Conservation (phyloP, 2,888 invertebrate genomes). For the Sussaba pulchella region DNA sequence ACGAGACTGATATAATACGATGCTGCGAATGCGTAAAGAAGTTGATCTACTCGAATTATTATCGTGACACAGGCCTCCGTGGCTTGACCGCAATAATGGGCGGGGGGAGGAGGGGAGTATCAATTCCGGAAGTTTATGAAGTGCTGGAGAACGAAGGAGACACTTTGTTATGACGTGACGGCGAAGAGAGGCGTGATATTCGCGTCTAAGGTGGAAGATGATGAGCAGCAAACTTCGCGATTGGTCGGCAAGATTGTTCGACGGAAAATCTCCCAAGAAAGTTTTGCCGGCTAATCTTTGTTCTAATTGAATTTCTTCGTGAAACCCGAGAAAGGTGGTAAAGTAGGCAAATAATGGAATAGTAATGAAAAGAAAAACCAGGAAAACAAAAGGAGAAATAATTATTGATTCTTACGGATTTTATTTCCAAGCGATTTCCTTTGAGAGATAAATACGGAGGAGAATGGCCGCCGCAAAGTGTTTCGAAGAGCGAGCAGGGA, state of each 20-base stretch:
- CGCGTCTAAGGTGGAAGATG: background rate
- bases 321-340: slow-evolving; percentile 40
- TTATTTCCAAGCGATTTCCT: slow-evolving; percentile 55
- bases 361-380: slow-evolving; percentile 4
- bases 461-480: slow-evolving; percentile 23
- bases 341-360: slow-evolving; percentile 18
- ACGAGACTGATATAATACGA: too few species aligned
- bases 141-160: background rate
- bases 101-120: too few species aligned
- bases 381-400: slow-evolving; percentile 18
- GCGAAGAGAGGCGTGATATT: background rate
- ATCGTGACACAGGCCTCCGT: too few species aligned
- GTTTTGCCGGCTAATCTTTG: slow-evolving; percentile 72
- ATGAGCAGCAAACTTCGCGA: slow-evolving; percentile 44
- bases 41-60: too few species aligned
- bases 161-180: background rate
- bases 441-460: slow-evolving; percentile 24
- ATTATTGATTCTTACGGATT: slow-evolving; percentile 69
- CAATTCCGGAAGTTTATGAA: too few species aligned
- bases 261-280: slow-evolving; percentile 68
- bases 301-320: slow-evolving; percentile 77
- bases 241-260: slow-evolving; percentile 65
- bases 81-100: too few species aligned
- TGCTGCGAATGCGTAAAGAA: too few species aligned
- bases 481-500: slow-evolving; percentile 2